A percentile compares a stretch with the other conserved stretches of the same genome.
phyloP scores from a whole-genome alignment of 1,140 invertebrate genomes.

The Sinonovacula constricta region DNA sequence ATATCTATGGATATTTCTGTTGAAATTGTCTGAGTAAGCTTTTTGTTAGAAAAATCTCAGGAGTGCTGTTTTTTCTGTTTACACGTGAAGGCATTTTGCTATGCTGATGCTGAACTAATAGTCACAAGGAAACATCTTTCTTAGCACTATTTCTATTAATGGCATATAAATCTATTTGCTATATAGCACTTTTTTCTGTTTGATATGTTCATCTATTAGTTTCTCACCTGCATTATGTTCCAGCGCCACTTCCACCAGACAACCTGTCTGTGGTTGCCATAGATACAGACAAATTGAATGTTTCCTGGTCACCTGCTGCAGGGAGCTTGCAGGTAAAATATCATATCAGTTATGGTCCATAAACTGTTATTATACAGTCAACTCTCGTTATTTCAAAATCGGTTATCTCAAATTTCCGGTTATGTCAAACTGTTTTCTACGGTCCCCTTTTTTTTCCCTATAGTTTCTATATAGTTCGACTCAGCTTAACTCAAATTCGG shows the following conservation, averaged over 20 bases:
- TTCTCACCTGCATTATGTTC: too few species aligned
- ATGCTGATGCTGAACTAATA: not conserved
- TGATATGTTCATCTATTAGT: not conserved
- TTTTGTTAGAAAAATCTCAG: not conserved
- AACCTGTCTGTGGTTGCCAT: constrained; percentile 37
- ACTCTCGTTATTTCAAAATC: too few species aligned
- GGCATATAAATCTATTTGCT: not conserved
- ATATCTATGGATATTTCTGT: not conserved
- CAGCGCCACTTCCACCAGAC: constrained; percentile 34
- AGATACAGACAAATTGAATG: constrained; percentile 38
- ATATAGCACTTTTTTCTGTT: not conserved
- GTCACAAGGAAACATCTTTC: not conserved
- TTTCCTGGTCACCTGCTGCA: constrained; percentile 20
- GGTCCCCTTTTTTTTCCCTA: not conserved
- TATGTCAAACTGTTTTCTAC: not conserved
- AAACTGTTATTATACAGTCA: too few species aligned
- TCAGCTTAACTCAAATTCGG: too few species aligned
- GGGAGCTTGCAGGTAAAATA: constrained; percentile 2
- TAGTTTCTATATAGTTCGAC: too few species aligned
- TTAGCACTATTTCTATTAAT: not conserved
- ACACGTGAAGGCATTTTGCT: not conserved
- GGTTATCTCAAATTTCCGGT: not conserved
- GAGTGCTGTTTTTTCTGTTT: not conserved
- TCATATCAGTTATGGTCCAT: not conserved
- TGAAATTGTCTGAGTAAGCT: too few species aligned